Evolutionary conservation across 2,888 invertebrate genomes (phyloP).

Genomic region (Leptura quadrifasciata): DNA sequence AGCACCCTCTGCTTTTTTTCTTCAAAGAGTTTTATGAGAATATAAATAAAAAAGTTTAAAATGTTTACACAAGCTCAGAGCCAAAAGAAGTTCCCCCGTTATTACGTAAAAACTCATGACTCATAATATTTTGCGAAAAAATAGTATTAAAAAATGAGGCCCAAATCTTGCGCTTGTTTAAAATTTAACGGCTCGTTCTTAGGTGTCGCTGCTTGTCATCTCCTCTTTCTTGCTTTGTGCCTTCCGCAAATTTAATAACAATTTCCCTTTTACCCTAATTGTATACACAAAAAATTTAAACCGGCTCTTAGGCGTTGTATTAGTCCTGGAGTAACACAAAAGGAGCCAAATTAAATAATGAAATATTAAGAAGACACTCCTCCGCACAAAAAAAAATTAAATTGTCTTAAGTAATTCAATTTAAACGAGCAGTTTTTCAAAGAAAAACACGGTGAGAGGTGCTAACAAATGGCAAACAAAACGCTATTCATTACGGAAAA

Average conservation of each 20-base stretch:
- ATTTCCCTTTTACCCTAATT: constrained; percentile 26
- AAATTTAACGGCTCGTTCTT: neutral
- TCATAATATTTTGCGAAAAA: neutral
- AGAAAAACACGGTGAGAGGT: constrained; percentile 9
- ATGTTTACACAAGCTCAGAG: neutral
- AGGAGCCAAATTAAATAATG: constrained; percentile 47
- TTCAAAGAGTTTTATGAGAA: neutral
- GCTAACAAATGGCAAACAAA: constrained; percentile 21
- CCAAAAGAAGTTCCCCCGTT: neutral
- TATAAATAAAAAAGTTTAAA: neutral
- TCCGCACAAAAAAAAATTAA: constrained; percentile 41
- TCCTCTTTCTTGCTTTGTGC: neutral
- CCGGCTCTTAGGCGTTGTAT: constrained; percentile 28
- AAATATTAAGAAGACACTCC: constrained; percentile 47
- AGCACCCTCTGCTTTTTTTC: neutral
- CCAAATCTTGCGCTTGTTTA: neutral
- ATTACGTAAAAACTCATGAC: neutral
- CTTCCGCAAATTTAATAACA: constrained; percentile 30
- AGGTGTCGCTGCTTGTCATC: neutral
- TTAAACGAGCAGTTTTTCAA: constrained; percentile 34
- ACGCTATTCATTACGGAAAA: constrained; percentile 37
- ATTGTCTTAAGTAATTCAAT: constrained; percentile 47
- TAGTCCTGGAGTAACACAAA: constrained; percentile 34
- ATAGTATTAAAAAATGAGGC: neutral
- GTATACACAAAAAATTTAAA: constrained; percentile 36